Evolutionary conservation across 2,113 vertebrate species (phyloP).

Genomic region (Muntiacus muntjak): DNA sequence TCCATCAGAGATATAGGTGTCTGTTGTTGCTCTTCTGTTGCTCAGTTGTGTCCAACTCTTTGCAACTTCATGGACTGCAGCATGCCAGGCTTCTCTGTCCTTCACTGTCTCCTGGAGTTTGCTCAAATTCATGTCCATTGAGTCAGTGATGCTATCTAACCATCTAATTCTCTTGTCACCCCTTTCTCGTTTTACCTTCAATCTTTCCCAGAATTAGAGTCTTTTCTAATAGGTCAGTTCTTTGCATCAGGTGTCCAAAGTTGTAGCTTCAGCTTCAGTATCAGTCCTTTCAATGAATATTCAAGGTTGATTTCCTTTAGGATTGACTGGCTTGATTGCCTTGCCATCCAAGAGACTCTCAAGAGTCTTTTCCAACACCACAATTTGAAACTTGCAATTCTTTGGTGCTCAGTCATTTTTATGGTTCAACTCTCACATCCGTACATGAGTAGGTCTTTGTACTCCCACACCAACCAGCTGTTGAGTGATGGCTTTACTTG

Average conservation of each 20-base stretch:
- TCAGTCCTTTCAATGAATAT: neutral
- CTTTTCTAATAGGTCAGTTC: neutral
- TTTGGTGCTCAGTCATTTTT: neutral
- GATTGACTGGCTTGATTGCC: neutral
- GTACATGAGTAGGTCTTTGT: neutral
- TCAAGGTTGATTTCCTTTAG: neutral
- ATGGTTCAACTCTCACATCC: neutral
- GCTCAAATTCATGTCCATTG: neutral
- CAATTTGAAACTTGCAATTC: neutral
- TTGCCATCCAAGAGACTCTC: neutral
- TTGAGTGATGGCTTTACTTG: neutral
- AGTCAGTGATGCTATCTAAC: neutral
- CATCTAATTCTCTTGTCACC: neutral
- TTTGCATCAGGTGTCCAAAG: neutral
- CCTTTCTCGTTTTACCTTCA: neutral
- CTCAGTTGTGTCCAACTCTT: accelerated
- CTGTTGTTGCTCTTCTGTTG: neutral
- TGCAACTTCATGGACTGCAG: neutral
- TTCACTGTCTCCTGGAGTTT: neutral
- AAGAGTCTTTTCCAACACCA: neutral
- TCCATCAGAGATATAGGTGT: neutral
- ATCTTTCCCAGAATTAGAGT: neutral
- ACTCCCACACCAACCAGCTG: neutral
- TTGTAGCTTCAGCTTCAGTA: neutral
- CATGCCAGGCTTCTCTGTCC: neutral